phyloP scores from a whole-genome alignment of 2,888 invertebrate genomes.

The Lucinisca nassula region DNA sequence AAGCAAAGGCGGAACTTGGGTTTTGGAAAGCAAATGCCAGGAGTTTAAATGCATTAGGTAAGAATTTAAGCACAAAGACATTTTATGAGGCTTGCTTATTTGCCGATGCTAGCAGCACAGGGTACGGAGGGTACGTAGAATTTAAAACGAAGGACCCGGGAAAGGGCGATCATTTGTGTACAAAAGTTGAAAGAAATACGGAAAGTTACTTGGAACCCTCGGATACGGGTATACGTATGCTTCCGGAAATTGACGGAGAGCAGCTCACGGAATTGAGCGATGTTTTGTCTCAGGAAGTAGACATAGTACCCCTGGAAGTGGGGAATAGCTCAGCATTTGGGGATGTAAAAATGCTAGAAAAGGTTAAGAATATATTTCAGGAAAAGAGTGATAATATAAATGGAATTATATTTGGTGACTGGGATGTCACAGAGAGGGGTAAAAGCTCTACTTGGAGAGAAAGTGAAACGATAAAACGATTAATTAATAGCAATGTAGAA shows the following conservation, averaged over 20 bases:
- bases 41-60: neutral
- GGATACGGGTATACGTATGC: no score
- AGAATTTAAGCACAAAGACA: neutral
- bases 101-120: constrained; percentile 21
- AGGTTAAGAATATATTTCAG: neutral
- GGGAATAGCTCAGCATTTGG: neutral
- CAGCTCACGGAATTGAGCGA: no score
- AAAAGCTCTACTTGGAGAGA: neutral
- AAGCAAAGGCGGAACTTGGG: neutral
- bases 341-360: neutral
- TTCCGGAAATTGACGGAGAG: no score
- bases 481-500: neutral
- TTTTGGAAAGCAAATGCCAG: constrained; percentile 24
- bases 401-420: neutral
- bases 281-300: no score
- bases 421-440: neutral
- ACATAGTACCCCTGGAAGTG: constrained; percentile 21
- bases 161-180: neutral
- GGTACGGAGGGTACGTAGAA: constrained; percentile 33
- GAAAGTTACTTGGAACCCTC: neutral
- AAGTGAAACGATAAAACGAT: neutral
- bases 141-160: neutral
- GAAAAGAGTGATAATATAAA: neutral
- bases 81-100: neutral
- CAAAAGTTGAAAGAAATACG: neutral